phyloP scores from a whole-genome alignment of 2,797 vertebrate genomes.

The Austrolebias charrua region DNA sequence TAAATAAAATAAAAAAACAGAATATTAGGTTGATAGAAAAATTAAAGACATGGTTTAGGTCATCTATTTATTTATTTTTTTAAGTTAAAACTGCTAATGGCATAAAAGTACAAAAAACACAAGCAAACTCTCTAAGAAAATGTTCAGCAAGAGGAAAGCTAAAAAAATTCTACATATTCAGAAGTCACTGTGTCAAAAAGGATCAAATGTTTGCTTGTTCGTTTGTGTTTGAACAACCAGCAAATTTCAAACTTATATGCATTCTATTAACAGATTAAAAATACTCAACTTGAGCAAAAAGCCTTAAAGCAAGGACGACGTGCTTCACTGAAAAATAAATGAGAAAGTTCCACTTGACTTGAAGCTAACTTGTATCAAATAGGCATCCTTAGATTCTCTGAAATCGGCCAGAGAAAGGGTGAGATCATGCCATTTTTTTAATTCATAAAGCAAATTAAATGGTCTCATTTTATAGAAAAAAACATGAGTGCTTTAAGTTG shows the following conservation, averaged over 20 bases:
- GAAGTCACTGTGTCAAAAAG: neutral
- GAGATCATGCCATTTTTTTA: slow-evolving; percentile 25
- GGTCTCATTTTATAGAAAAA: slow-evolving; percentile 56
- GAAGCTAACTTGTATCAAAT: slow-evolving; percentile 68
- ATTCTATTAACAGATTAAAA: slow-evolving; percentile 64
- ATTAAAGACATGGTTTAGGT: neutral
- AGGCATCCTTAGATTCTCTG: slow-evolving; percentile 43
- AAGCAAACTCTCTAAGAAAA: neutral
- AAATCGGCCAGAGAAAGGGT: slow-evolving; percentile 22
- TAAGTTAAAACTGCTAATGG: neutral
- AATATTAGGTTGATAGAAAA: neutral
- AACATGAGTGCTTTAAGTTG: slow-evolving; percentile 49
- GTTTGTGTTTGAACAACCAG: neutral
- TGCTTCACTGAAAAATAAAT: slow-evolving; percentile 72
- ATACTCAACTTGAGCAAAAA: slow-evolving; percentile 63
- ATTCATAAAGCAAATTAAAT: slow-evolving; percentile 62
- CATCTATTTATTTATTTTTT: too few species aligned
- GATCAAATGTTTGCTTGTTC: neutral
- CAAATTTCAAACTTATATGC: slow-evolving; percentile 26
- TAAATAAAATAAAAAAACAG: neutral
- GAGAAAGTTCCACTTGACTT: slow-evolving; percentile 73
- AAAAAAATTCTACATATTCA: too few species aligned
- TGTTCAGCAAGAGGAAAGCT: neutral
- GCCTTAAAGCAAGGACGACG: slow-evolving; percentile 67
- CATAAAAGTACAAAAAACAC: neutral